These are phyloP conservation scores for Phoxinus dragarum DNA, from an alignment of 2,797 vertebrate species.

Conservation along the genomic window DNA sequence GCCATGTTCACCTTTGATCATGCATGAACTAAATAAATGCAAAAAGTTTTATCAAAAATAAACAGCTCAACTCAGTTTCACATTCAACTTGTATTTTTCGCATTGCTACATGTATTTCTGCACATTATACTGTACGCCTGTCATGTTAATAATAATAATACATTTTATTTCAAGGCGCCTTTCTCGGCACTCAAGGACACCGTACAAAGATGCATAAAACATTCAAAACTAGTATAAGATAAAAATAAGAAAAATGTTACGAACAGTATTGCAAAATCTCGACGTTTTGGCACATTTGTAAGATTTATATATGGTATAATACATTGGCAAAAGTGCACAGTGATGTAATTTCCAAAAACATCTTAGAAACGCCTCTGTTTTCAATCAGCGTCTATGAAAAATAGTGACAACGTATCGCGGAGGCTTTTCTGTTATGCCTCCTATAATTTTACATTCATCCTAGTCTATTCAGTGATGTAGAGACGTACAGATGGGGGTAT, in stretches of 20 bases:
- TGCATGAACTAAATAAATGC: neutral
- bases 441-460: constrained; percentile 14
- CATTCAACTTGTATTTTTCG: neutral
- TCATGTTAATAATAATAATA: no score
- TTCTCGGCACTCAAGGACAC: no score
- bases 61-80: neutral
- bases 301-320: neutral
- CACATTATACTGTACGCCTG: neutral
- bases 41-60: neutral
- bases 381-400: neutral
- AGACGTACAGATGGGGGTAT: constrained; percentile 72
- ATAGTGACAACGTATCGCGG: neutral
- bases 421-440: constrained; percentile 1
- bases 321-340: neutral
- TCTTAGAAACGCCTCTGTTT: constrained; percentile 14
- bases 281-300: neutral
- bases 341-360: neutral
- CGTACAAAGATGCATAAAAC: no score
- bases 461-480: neutral
- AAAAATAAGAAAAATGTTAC: no score
- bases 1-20: neutral
- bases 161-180: no score
- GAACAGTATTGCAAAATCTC: neutral
- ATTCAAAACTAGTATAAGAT: no score
- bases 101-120: neutral